Conservation (phyloP, 2,113 vertebrate genomes). For the Neodon shergylaensis region DNA sequence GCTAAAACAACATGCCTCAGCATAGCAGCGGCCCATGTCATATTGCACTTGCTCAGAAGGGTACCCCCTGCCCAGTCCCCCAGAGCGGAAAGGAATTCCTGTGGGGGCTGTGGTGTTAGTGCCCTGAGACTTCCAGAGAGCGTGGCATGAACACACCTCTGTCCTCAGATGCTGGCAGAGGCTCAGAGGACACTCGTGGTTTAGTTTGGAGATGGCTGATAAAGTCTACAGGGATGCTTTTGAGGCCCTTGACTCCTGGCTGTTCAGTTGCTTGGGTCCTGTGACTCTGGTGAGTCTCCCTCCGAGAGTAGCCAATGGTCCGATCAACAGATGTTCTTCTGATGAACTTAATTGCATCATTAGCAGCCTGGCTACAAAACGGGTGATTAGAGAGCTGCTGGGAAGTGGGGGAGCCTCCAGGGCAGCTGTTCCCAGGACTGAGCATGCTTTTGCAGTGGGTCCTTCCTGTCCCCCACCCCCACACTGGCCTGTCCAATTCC, state of each 20-base stretch:
- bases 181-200: not conserved
- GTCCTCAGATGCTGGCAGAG: not conserved
- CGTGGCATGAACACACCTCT: not conserved
- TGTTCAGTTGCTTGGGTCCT: not conserved
- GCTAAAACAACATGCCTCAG: not conserved
- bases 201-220: not conserved
- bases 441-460: conserved; percentile 10
- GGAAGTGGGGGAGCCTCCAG: not conserved
- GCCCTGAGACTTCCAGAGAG: not conserved
- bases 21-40: not conserved
- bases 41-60: not conserved
- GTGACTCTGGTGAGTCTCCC: not conserved
- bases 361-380: conserved; percentile 46
- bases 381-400: conserved; percentile 34
- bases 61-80: not conserved
- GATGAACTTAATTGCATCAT: conserved; percentile 60
- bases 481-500: not conserved
- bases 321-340: conserved; percentile 63
- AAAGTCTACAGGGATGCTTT: not conserved
- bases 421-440: conserved; percentile 70
- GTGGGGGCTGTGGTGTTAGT: fast-evolving
- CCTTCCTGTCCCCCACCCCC: conserved; percentile 28
- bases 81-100: not conserved
- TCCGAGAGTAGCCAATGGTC: not conserved
- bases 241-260: not conserved